phyloP scores from a whole-genome alignment of 2,888 invertebrate genomes.

The Megamerina dolium region DNA sequence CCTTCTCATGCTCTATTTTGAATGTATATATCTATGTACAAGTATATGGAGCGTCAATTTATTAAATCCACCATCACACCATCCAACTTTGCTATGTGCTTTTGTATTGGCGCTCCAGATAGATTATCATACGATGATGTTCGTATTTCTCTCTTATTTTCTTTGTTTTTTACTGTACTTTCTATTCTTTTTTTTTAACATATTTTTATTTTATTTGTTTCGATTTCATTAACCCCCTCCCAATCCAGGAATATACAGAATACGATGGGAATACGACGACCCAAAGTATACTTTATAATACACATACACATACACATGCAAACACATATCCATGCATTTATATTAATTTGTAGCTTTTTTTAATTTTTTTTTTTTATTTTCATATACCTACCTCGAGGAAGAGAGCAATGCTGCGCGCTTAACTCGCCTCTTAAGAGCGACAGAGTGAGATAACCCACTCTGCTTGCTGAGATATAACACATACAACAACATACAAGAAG shows the following conservation, averaged over 20 bases:
- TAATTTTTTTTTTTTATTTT: not conserved
- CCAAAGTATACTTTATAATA: too few species aligned
- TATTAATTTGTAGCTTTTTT: too few species aligned
- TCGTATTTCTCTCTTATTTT: too few species aligned
- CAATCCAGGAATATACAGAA: constrained; percentile 8
- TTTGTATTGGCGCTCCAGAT: constrained; percentile 30
- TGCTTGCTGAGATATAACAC: too few species aligned
- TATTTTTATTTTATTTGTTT: constrained; percentile 17
- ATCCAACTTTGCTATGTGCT: constrained; percentile 7
- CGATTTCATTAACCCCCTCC: constrained; percentile 15
- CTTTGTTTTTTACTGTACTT: too few species aligned
- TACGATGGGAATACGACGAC: too few species aligned
- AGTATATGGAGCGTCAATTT: constrained; percentile 1
- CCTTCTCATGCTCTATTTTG: not conserved
- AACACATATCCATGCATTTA: constrained; percentile 13
- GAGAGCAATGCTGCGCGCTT: constrained; percentile 22
- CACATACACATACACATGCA: constrained; percentile 6
- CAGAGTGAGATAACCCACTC: constrained; percentile 44
- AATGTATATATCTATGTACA: not conserved
- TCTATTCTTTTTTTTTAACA: too few species aligned
- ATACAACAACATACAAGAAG: too few species aligned
- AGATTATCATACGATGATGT: constrained; percentile 34
- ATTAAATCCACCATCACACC: constrained; percentile 1
- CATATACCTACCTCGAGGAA: not conserved
- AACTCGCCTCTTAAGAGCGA: constrained; percentile 25